Percentiles rank a stretch among this genome's conserved stretches.
Evolutionary conservation across 1,140 invertebrate species (phyloP).

Genomic region (Idris sp.): DNA sequence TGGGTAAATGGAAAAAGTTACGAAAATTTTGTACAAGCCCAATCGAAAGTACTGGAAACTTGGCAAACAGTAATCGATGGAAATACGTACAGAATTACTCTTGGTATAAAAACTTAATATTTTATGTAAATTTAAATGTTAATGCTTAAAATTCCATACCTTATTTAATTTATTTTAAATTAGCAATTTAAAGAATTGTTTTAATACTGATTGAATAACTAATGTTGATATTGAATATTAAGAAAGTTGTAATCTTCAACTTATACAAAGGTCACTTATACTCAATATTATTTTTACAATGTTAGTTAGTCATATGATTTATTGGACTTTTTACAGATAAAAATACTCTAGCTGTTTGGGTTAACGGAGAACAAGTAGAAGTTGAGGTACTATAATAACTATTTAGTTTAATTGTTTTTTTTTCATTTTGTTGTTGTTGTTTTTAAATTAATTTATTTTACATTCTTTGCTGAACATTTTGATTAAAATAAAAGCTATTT

Average conservation of each 20-base stretch:
- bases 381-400: too few species aligned
- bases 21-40: slow-evolving; percentile 86
- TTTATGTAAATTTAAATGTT: too few species aligned
- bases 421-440: too few species aligned
- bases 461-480: too few species aligned
- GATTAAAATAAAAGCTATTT: too few species aligned
- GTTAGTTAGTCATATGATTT: slow-evolving; percentile 9
- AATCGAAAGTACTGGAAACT: slow-evolving; percentile 82
- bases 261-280: slow-evolving; percentile 45
- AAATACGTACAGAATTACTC: slow-evolving; percentile 80
- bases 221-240: slow-evolving; percentile 23
- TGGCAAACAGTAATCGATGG: slow-evolving; percentile 71
- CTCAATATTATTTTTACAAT: slow-evolving; percentile 26
- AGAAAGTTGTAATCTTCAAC: slow-evolving; percentile 27
- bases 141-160: too few species aligned
- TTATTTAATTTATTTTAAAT: too few species aligned
- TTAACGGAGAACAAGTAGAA: slow-evolving; percentile 85
- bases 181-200: slow-evolving; percentile 7
- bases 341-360: slow-evolving; percentile 87
- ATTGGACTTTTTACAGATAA: slow-evolving; percentile 82
- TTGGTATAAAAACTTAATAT: slow-evolving; percentile 80
- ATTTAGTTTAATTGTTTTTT: too few species aligned
- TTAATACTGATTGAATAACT: not conserved
- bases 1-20: slow-evolving; percentile 86
- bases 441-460: too few species aligned